phyloP scores from a whole-genome alignment of 2,113 vertebrate species.

The Pipa parva region DNA sequence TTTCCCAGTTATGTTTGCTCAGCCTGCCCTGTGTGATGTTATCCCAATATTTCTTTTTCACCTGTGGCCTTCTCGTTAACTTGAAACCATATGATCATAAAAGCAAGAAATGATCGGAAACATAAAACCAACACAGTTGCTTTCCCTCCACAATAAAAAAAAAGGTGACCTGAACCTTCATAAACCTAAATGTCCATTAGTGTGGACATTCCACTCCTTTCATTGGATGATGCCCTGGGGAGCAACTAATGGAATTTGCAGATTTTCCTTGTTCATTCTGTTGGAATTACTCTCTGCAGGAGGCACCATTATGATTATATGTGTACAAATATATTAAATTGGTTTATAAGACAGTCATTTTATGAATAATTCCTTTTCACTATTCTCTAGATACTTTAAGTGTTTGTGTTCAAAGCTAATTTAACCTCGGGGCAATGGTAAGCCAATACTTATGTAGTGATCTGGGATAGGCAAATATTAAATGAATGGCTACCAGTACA shows the following conservation, averaged over 20 bases:
- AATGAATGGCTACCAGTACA: too few species aligned
- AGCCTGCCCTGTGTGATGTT: not conserved
- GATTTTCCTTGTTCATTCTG: not conserved
- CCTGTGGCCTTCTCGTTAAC: constrained; percentile 16
- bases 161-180: not conserved
- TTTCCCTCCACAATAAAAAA: constrained; percentile 8
- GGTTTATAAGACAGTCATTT: not conserved
- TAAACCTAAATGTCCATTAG: not conserved
- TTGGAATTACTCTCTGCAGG: not conserved
- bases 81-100: constrained; percentile 20
- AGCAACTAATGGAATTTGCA: constrained; percentile 7
- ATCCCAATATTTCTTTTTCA: constrained; percentile 8
- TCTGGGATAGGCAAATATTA: too few species aligned
- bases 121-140: constrained; percentile 18
- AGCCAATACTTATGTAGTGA: too few species aligned
- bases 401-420: not conserved
- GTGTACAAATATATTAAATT: constrained; percentile 7
- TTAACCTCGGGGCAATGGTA: not conserved
- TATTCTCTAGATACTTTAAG: not conserved
- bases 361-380: not conserved
- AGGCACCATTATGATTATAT: not conserved
- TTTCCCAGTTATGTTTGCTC: constrained; percentile 19
- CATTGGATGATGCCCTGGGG: not conserved
- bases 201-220: not conserved
- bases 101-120: constrained; percentile 10